These are phyloP conservation scores for Micronisus gabar DNA, from an alignment of 2,113 vertebrate species.

Conservation along the genomic window DNA sequence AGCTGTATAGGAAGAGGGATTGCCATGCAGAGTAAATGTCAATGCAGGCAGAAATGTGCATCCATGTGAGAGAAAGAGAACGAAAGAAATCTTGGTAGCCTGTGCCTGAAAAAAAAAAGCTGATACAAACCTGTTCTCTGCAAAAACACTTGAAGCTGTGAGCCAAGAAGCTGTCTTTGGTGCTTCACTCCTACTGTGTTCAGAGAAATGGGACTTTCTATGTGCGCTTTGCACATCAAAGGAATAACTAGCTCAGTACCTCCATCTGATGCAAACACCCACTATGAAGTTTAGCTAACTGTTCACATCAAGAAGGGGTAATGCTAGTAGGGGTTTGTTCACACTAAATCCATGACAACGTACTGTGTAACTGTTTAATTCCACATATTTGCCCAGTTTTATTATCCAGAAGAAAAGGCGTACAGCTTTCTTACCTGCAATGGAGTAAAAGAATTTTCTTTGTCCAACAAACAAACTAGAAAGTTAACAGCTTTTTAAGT, in stretches of 20 bases:
- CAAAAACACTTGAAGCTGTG: not conserved
- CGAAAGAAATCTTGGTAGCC: not conserved
- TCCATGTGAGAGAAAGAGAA: not conserved
- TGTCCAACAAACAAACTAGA: not conserved
- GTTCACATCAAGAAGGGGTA: not conserved
- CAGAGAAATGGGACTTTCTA: constrained; percentile 21
- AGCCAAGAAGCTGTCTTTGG: constrained; percentile 60
- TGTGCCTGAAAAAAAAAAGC: not conserved
- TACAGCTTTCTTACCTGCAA: not conserved
- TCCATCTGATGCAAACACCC: constrained; percentile 55
- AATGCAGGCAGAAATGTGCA: not conserved
- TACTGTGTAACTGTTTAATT: not conserved
- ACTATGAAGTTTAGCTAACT: constrained; percentile 25
- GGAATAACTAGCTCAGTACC: not conserved
- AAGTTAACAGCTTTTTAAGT: constrained; percentile 21
- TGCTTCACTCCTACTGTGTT: constrained; percentile 55
- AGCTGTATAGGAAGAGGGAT: not conserved
- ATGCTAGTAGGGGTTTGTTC: not conserved
- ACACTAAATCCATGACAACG: not conserved
- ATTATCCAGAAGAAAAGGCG: constrained; percentile 20
- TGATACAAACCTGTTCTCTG: constrained; percentile 22
- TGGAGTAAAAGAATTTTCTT: not conserved
- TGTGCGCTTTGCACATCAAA: constrained; percentile 47
- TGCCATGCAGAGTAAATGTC: not conserved
- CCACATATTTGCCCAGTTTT: not conserved